Conservation (phyloP, 1,140 invertebrate species). For the Holotrichia oblita region DNA sequence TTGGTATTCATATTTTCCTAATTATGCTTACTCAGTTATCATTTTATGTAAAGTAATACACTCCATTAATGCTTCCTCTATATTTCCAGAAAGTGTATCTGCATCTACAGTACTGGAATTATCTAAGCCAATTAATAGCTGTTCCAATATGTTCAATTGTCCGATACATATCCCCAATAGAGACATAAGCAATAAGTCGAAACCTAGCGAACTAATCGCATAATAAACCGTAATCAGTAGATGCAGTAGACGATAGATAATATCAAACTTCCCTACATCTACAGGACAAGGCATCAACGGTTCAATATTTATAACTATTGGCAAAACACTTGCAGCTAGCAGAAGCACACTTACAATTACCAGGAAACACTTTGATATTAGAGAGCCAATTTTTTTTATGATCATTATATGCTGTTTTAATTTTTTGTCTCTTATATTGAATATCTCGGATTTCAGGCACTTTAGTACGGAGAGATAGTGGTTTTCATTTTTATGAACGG, state of each 20-base stretch:
- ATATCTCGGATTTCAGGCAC: neutral
- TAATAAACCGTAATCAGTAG: neutral
- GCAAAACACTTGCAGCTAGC: neutral
- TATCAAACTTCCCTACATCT: neutral
- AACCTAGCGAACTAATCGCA: neutral
- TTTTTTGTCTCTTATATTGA: neutral
- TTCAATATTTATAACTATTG: neutral
- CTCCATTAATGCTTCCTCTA: no score
- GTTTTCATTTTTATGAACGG: neutral
- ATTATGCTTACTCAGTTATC: no score
- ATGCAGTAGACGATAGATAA: neutral
- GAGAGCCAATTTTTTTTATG: neutral
- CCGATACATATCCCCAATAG: neutral
- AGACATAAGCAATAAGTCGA: neutral
- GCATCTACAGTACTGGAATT: no score
- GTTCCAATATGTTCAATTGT: neutral
- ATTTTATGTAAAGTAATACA: no score
- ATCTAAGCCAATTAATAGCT: no score
- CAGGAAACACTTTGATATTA: neutral
- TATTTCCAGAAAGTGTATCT: no score
- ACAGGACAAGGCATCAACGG: neutral
- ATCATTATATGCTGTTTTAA: neutral
- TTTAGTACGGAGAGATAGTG: neutral
- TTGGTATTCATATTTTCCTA: no score
- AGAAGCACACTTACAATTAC: neutral